Conservation (phyloP, 2,888 invertebrate genomes). For the Lasioglossum villosulum region DNA sequence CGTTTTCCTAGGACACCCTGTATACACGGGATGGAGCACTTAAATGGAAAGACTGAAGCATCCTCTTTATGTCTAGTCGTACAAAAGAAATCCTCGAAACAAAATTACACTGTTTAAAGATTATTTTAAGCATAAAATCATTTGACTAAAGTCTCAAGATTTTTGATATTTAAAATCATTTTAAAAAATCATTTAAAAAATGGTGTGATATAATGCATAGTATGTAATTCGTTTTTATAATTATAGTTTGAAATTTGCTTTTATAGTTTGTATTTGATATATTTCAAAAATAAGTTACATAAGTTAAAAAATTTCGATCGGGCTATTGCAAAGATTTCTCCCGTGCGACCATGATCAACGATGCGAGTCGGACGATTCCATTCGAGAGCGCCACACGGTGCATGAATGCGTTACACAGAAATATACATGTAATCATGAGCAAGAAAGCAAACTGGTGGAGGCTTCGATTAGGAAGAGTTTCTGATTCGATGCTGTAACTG, state of each 20-base stretch:
- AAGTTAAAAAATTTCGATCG: not conserved
- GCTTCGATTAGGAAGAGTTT: constrained; percentile 19
- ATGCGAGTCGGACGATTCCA: not conserved
- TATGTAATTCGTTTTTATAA: no score
- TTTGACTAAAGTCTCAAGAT: not conserved
- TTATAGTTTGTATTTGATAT: no score
- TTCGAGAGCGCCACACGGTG: not conserved
- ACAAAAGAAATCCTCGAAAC: not conserved
- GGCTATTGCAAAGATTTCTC: not conserved
- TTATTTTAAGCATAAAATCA: not conserved
- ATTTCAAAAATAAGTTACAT: no score
- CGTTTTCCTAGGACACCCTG: not conserved
- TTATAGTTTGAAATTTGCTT: no score
- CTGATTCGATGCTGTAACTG: constrained; percentile 9
- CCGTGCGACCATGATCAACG: not conserved
- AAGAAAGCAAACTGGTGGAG: constrained; percentile 60
- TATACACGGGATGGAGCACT: not conserved
- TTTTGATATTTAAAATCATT: not conserved
- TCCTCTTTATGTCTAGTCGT: not conserved
- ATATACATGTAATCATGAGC: constrained; percentile 38
- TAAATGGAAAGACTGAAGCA: not conserved
- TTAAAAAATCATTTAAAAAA: not conserved
- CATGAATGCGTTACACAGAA: constrained; percentile 7
- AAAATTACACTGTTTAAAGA: not conserved
- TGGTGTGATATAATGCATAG: not conserved